Evolutionary conservation across 1,140 invertebrate genomes (phyloP), one percentile per base, ranked within the genome.

Genomic region (Whitmania pigra): DNA sequence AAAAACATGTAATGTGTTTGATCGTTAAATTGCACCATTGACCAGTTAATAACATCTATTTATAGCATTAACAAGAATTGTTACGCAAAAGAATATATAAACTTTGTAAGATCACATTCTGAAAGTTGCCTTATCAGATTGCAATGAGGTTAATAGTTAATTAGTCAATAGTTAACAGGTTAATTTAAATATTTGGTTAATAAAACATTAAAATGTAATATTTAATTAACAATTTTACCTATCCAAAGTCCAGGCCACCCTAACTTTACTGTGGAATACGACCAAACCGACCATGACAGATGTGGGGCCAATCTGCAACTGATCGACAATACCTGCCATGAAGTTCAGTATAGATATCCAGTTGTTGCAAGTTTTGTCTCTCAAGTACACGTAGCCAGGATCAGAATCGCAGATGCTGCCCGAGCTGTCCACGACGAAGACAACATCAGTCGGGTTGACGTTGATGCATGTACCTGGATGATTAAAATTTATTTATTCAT

Each of bases 401-500:
- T 66, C 69, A 18, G 36, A n/a, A 27, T 72, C 69, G 36, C 67
- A 40, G 17, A 74, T 71, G 27, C 69, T 71, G 53, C 73, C 73
- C 7, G 73, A 74, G n/a, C 22, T 43, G 63, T 74, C 73, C 4
- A 74, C 57, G 57, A 74, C 70, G 69, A 74, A 74, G 17, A 55
- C 73, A 27, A 74, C 43, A 67, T 74, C 73, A 7, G 5, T 63
- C 9, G 57, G 57, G 57, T 63, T 22, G 9, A 22, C 29, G 4
- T 25, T 25, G 22, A 63, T 18, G 29, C 22, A 25, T 1, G 22
- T 63, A 13, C 57, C 22, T 22, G 22, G 57, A 63, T 1, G 22
- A 63, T 63, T 22, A 13, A 7, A 63, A 22, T 25, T 36, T n/a
- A 60, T 60, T 60, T 60, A 17, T 7, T 22, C 17, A n/a, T n/a